Percentiles rank a stretch among this genome's conserved stretches.
Evolutionary conservation across 1,140 invertebrate genomes (phyloP).

Genomic region (Scaptomyza hsui): DNA sequence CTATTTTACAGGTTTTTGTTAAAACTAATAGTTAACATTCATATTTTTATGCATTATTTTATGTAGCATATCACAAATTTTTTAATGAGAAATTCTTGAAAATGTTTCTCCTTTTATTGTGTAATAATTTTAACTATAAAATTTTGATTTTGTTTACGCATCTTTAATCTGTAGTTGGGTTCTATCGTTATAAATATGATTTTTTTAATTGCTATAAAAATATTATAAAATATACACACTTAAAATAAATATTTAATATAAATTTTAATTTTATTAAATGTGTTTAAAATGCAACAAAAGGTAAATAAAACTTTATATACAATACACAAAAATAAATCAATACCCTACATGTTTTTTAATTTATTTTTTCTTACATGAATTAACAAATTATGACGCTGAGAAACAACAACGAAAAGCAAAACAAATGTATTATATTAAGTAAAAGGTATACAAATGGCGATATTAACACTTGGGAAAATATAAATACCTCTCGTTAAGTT

Average conservation of each 20-base stretch:
- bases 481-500: slow-evolving; percentile 84
- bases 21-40: slow-evolving; percentile 71
- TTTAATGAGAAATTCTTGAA: slow-evolving; percentile 35
- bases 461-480: slow-evolving; percentile 83
- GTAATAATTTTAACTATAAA: slow-evolving; percentile 66
- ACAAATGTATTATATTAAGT: slow-evolving; percentile 38
- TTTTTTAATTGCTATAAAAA: slow-evolving; percentile 68
- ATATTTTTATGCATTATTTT: slow-evolving; percentile 23
- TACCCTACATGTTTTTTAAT: slow-evolving; percentile 13
- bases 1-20: slow-evolving; percentile 83
- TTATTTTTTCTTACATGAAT: slow-evolving; percentile 19
- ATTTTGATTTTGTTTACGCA: slow-evolving; percentile 62
- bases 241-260: slow-evolving; percentile 43
- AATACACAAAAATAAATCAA: slow-evolving; percentile 53
- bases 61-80: slow-evolving; percentile 40
- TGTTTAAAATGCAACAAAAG: slow-evolving; percentile 71
- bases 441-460: slow-evolving; percentile 50
- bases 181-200: slow-evolving; percentile 73
- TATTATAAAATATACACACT: slow-evolving; percentile 50
- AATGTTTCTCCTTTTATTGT: slow-evolving; percentile 59
- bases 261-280: slow-evolving; percentile 78
- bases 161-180: slow-evolving; percentile 69
- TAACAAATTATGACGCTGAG: slow-evolving; percentile 52
- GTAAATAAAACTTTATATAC: slow-evolving; percentile 73
- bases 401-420: slow-evolving; percentile 54